Conservation (phyloP, 2,113 vertebrate species). For the Macrotis lagotis region DNA sequence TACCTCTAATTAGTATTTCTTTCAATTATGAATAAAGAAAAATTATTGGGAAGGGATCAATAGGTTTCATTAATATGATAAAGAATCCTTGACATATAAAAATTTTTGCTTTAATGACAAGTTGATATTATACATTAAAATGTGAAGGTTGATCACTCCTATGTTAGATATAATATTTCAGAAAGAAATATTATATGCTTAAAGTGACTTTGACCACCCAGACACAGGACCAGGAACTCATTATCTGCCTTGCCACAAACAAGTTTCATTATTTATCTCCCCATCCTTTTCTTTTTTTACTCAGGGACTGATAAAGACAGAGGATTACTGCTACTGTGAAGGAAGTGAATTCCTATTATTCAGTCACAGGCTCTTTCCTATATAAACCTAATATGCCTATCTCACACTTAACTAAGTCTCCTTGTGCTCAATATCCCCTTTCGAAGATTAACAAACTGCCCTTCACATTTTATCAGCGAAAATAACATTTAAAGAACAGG, state of each 20-base stretch:
- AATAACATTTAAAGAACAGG: not conserved
- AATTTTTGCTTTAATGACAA: not conserved
- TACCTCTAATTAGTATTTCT: not conserved
- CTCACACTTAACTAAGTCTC: not conserved
- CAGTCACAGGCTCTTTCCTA: not conserved
- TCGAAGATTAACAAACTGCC: not conserved
- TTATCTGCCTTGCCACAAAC: not conserved
- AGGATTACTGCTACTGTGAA: not conserved
- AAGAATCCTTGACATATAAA: not conserved
- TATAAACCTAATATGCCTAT: not conserved
- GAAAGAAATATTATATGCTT: not conserved
- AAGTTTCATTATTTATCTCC: not conserved
- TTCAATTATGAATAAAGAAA: not conserved
- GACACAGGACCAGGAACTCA: not conserved
- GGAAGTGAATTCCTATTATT: not conserved
- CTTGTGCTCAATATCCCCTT: not conserved
- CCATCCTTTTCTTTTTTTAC: not conserved
- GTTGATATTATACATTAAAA: not conserved
- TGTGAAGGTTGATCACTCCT: not conserved
- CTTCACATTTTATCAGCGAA: not conserved
- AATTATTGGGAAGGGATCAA: not conserved
- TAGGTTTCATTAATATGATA: not conserved
- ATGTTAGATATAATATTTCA: not conserved
- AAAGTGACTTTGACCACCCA: not conserved
- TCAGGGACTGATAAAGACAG: not conserved